phyloP scores from a whole-genome alignment of 2,888 invertebrate genomes.

The Colostygia pectinataria region DNA sequence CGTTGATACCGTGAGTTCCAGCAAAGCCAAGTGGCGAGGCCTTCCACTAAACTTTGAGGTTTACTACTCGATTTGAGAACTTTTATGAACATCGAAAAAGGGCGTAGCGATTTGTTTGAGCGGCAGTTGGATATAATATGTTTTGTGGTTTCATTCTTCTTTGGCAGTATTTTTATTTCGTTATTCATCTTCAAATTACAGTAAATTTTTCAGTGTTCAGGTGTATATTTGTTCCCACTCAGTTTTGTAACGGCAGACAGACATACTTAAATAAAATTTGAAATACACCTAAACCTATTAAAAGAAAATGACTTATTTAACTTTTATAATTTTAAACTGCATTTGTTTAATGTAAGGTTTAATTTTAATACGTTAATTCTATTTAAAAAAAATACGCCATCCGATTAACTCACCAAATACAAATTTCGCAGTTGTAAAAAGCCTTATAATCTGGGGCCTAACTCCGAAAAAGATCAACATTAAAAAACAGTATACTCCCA shows the following conservation, averaged over 20 bases:
- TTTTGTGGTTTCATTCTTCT: slow-evolving; percentile 26
- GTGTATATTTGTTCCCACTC: no score
- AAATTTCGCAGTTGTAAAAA: slow-evolving; percentile 8
- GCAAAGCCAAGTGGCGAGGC: slow-evolving; percentile 52
- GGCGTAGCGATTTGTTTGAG: slow-evolving; percentile 45
- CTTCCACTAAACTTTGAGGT: slow-evolving; percentile 48
- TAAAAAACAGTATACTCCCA: slow-evolving; percentile 18
- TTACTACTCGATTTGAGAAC: slow-evolving; percentile 54
- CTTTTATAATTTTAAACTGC: no score
- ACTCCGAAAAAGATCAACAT: slow-evolving; percentile 20
- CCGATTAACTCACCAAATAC: slow-evolving; percentile 9
- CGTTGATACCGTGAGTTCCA: slow-evolving; percentile 53
- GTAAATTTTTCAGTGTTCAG: neutral
- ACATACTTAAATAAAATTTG: no score
- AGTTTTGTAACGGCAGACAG: no score
- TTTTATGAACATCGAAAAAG: slow-evolving; percentile 55
- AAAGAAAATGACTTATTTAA: no score
- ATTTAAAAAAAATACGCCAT: slow-evolving; percentile 5
- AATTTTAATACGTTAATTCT: no score
- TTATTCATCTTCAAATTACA: no score
- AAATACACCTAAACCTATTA: no score
- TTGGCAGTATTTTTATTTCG: neutral
- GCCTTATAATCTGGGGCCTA: slow-evolving; percentile 6
- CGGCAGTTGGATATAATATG: slow-evolving; percentile 36
- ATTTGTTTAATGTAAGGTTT: no score